A percentile compares a stretch with the other conserved stretches of the same genome.
Conservation (phyloP, 2,888 invertebrate genomes). For the Digitonthophagus gazella region DNA sequence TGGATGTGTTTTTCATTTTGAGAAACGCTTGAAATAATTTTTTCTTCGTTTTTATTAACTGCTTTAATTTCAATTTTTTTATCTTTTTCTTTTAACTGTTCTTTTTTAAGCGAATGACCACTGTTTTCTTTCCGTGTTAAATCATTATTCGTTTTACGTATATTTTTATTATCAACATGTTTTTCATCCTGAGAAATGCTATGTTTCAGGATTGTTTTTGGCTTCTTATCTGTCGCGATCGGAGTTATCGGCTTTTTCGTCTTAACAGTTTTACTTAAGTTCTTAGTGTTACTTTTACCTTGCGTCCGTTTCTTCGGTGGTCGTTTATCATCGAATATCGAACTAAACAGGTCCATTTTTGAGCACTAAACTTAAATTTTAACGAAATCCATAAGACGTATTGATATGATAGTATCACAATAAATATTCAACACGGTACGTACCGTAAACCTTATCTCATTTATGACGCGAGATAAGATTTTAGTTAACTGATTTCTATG, state of each 20-base stretch:
- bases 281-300: slow-evolving; percentile 8
- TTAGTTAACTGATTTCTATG: too few relatives aligned
- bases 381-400: slow-evolving; percentile 8
- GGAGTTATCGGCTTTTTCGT: slow-evolving; percentile 5
- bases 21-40: background rate
- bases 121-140: too few relatives aligned
- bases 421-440: too few relatives aligned
- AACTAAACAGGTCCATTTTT: slow-evolving; percentile 7
- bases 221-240: slow-evolving; percentile 1
- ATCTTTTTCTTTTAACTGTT: too few relatives aligned
- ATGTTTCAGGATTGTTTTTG: background rate
- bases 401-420: background rate
- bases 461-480: too few relatives aligned
- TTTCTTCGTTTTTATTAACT: background rate
- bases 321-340: slow-evolving; percentile 13
- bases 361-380: background rate
- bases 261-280: background rate
- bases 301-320: background rate
- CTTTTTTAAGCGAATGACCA: too few relatives aligned
- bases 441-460: too few relatives aligned
- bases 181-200: background rate
- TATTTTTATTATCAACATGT: background rate
- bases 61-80: too few relatives aligned
- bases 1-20: background rate
- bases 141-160: background rate